These are phyloP conservation scores for Crotalus tigris DNA, from an alignment of 2,113 vertebrate genomes.

Conservation along the genomic window DNA sequence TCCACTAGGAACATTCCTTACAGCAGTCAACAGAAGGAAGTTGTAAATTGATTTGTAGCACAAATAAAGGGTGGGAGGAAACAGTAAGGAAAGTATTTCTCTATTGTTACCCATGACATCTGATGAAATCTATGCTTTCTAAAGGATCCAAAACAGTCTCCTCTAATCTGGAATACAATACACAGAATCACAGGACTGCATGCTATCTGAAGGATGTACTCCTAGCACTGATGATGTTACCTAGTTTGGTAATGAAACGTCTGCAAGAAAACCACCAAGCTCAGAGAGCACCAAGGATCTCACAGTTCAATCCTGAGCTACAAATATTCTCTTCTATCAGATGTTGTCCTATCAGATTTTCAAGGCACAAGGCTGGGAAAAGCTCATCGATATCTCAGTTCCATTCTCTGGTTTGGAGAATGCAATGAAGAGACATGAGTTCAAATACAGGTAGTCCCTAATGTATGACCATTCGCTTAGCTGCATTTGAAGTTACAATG, in stretches of 20 bases:
- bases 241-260: not conserved
- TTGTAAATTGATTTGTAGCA: conserved; percentile 8
- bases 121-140: not conserved
- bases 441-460: not conserved
- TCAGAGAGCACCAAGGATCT: not conserved
- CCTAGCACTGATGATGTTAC: not conserved
- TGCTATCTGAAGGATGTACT: not conserved
- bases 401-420: not conserved
- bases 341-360: not conserved
- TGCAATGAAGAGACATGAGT: not conserved
- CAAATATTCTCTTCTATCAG: not conserved
- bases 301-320: not conserved
- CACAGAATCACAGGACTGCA: not conserved
- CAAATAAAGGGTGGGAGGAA: not conserved
- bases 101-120: not conserved
- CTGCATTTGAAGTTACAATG: not conserved
- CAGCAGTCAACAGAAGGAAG: not conserved
- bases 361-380: not conserved
- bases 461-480: not conserved
- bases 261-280: not conserved
- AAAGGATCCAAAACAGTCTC: not conserved
- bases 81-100: not conserved
- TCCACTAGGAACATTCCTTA: conserved; percentile 4
- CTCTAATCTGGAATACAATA: not conserved
- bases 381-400: not conserved